Base-by-base conservation (phyloP, 2,113 vertebrate species). In the Cervus canadensis region DNA sequence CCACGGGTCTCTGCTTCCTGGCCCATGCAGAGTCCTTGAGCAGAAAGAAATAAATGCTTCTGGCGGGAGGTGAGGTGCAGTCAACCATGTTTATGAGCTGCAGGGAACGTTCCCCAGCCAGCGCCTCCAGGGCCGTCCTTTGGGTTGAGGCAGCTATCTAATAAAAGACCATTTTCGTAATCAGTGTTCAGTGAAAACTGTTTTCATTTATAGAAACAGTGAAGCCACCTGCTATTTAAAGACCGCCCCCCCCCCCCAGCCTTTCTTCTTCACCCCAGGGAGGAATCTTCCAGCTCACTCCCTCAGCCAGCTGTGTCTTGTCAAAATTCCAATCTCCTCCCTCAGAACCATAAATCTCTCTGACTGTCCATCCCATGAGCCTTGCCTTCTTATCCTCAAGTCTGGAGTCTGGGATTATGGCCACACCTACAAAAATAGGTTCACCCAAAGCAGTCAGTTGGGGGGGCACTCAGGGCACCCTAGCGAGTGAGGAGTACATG, bases 221-320 rank as follows among this genome's bases (percentile, higher is more conserved):
- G 97, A 97, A 94, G 97, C 98, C 95, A 98, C 98, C 98, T 98
- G 97, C 98, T 99, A 98, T 97, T 97, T 98, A 96, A 98, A 98
- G 98, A 88, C 96, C 94, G 96, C 97, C 97, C 78, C 96, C 98
- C 98, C 71, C 96, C 98, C 97, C 40, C 40, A 4, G 40, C 40
- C 97, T 59, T 59, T 97, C 98, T 96, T 97, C 96, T 95, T 98
- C 97, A 97, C 94, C 87, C 96, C 81, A 94, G 96, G 97, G 94
- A 93, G 98, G 98, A 98, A 85, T 94, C 96, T 98, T 98, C 98
- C 98, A 97, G 97, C 97, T 97, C 48, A 92, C 97, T 52, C 95
- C 97, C 95, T 97, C 97, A 98, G 91, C 94, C 98, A 98, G 98
- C 98, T 98, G 96, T 95, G 98, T 98, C 96, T 98, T 98, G 97